A percentile compares a stretch with the other conserved stretches of the same genome.
Conservation (phyloP, 1,140 invertebrate species). For the Atta texana region DNA sequence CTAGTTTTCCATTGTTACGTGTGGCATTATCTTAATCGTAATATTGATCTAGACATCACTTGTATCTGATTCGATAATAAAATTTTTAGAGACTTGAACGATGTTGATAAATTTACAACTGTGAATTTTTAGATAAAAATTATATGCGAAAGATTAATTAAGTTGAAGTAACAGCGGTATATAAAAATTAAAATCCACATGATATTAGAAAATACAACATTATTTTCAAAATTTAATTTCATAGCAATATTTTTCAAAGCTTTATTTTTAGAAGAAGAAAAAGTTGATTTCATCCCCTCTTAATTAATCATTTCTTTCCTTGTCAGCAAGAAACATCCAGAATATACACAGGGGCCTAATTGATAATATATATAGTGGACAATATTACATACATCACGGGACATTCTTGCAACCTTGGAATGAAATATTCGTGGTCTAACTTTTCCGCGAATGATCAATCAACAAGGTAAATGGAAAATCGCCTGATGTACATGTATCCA, state of each 20-base stretch:
- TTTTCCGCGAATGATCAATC: conserved; percentile 66
- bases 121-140: neutral
- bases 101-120: neutral
- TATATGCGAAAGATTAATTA: neutral
- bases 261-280: neutral
- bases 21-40: conserved; percentile 23
- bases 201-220: neutral
- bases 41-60: neutral
- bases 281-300: neutral
- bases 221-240: neutral
- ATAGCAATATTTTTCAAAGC: neutral
- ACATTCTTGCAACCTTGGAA: conserved; percentile 69
- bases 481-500: neutral
- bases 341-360: conserved; percentile 36
- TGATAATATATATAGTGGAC: conserved; percentile 44
- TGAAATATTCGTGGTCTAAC: conserved; percentile 71
- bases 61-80: neutral
- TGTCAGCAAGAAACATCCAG: neutral
- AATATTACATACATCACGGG: conserved; percentile 33
- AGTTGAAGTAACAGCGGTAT: neutral
- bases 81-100: neutral
- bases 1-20: conserved; percentile 32
- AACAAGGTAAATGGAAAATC: neutral
- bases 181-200: neutral
- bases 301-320: neutral